Base-by-base conservation (phyloP, 2,888 invertebrate genomes). In the Alcis repandata region DNA sequence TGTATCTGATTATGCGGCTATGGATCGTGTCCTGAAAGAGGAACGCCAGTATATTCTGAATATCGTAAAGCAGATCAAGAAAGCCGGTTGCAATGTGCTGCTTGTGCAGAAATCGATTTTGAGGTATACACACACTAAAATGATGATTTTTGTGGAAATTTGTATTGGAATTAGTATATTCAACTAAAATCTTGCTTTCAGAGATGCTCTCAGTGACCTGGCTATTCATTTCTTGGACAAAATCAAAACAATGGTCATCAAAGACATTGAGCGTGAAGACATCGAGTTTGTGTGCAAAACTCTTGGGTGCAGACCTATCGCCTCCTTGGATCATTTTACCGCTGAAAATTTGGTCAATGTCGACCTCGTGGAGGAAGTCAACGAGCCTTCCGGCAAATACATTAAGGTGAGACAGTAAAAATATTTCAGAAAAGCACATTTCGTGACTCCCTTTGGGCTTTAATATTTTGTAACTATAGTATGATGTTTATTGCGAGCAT, bases 1-100 rank as follows among this genome's bases (percentile, higher is more conserved):
- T 77, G 98, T 99, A 20, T 98, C 99, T 0, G 99, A 99, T 88
- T 99, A 99, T 88, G 96, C 99, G n/a, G 99, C 99, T 56, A 99
- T 99, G 99, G 99, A 99, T 89, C 95, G 99, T 64, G 98, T 99
- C 0, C 90, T 99, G 66, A 97, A 98, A 84, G 99, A 99, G 88
- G 99, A 99, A 89, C 96, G 99, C 58, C 95, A 98, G 59, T 99
- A 99, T 88, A 99, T 99, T 78, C 94, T 99, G 63, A 99, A 99
- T 83, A 98, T 99, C 82, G 98, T 99, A 6, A 99, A 99, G 88
- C 98, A 99, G 89, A 98, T 99, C 73, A 99, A 99, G 90, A 99
- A 99, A 84, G 95, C 98, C 64, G 99, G 99, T 2, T 99, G 99
- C 92, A 99, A 98, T 92, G 98, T 99, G 11, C 95, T 99, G 13